Percentiles rank a stretch among this genome's conserved stretches.
phyloP scores from a whole-genome alignment of 2,797 vertebrate genomes.

The Menidia menidia region DNA sequence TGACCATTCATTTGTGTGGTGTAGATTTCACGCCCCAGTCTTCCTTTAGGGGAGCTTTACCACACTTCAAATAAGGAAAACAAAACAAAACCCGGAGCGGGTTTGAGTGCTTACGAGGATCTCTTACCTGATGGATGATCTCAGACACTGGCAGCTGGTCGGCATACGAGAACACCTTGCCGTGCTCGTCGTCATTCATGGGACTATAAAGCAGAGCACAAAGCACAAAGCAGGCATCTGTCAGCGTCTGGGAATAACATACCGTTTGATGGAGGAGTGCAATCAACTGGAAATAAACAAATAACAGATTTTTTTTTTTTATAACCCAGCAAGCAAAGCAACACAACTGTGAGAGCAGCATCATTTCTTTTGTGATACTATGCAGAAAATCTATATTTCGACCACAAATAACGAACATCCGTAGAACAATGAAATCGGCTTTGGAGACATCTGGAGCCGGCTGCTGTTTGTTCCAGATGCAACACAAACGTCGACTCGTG shows the following conservation, averaged over 20 bases:
- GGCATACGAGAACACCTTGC: slow-evolving; percentile 83
- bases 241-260: slow-evolving; percentile 57
- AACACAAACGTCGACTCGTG: no score
- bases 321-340: neutral
- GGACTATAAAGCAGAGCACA: slow-evolving; percentile 60
- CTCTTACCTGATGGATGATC: slow-evolving; percentile 95
- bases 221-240: slow-evolving; percentile 1
- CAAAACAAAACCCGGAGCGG: neutral
- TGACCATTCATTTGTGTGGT: no score
- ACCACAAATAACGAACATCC: neutral
- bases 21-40: no score
- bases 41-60: no score
- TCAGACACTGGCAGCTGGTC: slow-evolving; percentile 95
- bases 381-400: slow-evolving; percentile 1
- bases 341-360: neutral
- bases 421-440: no score
- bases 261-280: slow-evolving; percentile 50
- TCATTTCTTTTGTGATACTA: neutral
- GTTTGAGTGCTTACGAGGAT: neutral
- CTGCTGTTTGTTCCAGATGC: no score
- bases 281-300: slow-evolving; percentile 47
- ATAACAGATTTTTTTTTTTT: no score
- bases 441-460: no score
- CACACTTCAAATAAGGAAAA: slow-evolving; percentile 28
- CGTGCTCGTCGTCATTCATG: slow-evolving; percentile 62